Evolutionary conservation across 2,113 vertebrate genomes (phyloP), one percentile per base, ranked within the genome.

Genomic region (Pygoscelis adeliae): DNA sequence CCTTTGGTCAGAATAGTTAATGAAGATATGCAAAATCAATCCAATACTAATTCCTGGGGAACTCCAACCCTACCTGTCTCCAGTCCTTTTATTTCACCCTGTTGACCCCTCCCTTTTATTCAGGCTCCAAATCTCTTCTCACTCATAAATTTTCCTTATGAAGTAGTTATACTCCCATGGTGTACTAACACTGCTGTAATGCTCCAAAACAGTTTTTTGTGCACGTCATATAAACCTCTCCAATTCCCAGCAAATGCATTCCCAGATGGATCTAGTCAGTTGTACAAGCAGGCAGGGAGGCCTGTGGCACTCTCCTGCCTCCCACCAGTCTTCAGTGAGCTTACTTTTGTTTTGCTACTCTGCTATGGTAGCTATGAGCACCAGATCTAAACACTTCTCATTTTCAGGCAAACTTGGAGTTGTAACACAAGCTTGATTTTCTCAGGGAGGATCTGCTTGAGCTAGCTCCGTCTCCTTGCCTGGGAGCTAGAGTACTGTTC

Each of bases 181-280:
- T 19, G 5, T 65, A 82, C 23, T 23, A 65, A 11, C 29, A 61
- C 36, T 61, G 70, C 7, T 3, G 1, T 13, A 6, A 29, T 52
- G 12, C 85, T 56, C 65, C 47, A 46, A 79, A 91, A 1, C 49
- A 85, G 8, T 3, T 87, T 93, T 94, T 52, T 65, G 15, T 2
- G 1, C 23, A 34, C 0, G 0, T 55, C 72, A 58, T 50, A n/a
- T n/a, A 3, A 62, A 73, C 25, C 30, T 27, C 44, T 66, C 23
- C 0, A 0, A 3, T 74, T 87, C 23, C 12, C 14, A 80, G 15
- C 0, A 2, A 77, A 56, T 38, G 15, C 32, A 63, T 50, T 15
- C 80, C 42, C 55, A 84, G 38, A 59, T 78, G 38, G 38, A 20
- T 47, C 47, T n/a, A 70, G 67, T 44, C 2, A 2, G 29, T 9